Conservation (phyloP, 1,140 invertebrate species). For the Drosophila nebulosa region DNA sequence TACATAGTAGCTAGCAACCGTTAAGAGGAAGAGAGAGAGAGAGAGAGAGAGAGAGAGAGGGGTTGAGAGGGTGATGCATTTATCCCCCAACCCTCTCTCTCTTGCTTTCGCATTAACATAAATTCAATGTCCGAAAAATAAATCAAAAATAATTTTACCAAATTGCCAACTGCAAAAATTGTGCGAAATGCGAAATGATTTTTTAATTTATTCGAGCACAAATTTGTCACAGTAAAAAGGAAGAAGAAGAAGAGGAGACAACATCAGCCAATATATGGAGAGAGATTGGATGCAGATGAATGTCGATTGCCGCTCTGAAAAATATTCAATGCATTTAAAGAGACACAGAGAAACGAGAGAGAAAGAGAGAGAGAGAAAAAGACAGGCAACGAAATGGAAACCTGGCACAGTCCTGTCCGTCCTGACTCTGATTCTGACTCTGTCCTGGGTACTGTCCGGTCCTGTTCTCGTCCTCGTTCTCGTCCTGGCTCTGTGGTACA, state of each 20-base stretch:
- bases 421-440: not conserved
- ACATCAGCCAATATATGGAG: not conserved
- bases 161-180: slow-evolving; percentile 44
- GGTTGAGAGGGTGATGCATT: not conserved
- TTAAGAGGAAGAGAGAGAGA: not conserved
- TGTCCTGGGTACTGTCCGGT: not conserved
- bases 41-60: no score
- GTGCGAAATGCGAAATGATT: slow-evolving; percentile 57
- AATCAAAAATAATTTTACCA: slow-evolving; percentile 72
- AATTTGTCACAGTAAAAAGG: slow-evolving; percentile 60
- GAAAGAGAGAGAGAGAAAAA: not conserved
- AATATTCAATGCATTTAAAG: slow-evolving; percentile 58
- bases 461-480: no score
- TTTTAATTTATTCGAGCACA: slow-evolving; percentile 74
- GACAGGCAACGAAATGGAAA: not conserved
- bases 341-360: slow-evolving; percentile 28
- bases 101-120: slow-evolving; percentile 58
- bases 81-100: not conserved
- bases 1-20: slow-evolving; percentile 36
- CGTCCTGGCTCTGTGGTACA: slow-evolving; percentile 17
- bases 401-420: not conserved
- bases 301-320: not conserved
- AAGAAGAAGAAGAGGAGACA: not conserved
- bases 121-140: slow-evolving; percentile 54
- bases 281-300: slow-evolving; percentile 17